A percentile compares a stretch with the other conserved stretches of the same genome.
These are phyloP conservation scores for Ganaspis sp. DNA, from an alignment of 1,140 invertebrate genomes.

Conservation along the genomic window DNA sequence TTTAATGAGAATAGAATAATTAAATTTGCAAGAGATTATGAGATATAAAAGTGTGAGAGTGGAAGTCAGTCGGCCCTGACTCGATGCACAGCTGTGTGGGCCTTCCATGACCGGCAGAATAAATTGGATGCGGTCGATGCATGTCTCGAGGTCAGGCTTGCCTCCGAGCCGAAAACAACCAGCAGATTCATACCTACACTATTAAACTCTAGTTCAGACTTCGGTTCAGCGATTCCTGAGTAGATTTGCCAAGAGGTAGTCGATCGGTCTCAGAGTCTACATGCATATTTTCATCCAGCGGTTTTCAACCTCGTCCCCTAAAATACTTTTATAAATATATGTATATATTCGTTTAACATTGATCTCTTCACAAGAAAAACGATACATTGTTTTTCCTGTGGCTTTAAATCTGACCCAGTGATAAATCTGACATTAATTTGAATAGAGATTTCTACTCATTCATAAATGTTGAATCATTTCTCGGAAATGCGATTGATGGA, in stretches of 20 bases:
- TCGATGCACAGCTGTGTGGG: constrained; percentile 48
- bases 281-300: constrained; percentile 20
- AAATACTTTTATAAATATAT: background rate
- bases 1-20: background rate
- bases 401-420: no score
- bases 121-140: constrained; percentile 59
- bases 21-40: constrained; percentile 14
- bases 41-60: constrained; percentile 12
- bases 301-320: background rate
- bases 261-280: constrained; percentile 16
- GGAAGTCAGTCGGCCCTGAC: constrained; percentile 33
- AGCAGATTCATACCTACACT: constrained; percentile 45
- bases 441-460: no score
- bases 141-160: constrained; percentile 57
- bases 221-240: constrained; percentile 28
- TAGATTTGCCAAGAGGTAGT: constrained; percentile 40
- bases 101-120: constrained; percentile 43
- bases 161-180: constrained; percentile 48
- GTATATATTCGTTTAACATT: background rate
- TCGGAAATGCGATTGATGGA: no score
- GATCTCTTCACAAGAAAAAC: no score
- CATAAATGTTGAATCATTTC: no score
- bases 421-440: no score
- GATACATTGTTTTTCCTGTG: no score
- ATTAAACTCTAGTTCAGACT: constrained; percentile 37